Conservation (phyloP, 2,797 vertebrate genomes). For the Betta splendens region DNA sequence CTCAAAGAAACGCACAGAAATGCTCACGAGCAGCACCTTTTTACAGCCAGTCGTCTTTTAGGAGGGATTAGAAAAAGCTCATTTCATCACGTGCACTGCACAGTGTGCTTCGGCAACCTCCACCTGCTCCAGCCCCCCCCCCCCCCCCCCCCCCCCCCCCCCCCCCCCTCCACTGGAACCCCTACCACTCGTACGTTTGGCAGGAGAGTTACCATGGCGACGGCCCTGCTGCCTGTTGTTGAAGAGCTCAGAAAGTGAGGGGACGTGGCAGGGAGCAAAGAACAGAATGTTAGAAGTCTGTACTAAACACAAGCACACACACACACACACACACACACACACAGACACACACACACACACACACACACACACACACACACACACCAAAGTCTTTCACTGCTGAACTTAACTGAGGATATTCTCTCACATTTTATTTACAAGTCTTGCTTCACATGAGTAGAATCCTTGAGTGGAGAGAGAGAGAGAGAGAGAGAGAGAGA, state of each 20-base stretch:
- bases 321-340: background rate
- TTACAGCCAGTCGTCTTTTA: no score
- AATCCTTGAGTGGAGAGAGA: constrained; percentile 6
- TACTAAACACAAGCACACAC: constrained; percentile 21
- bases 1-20: constrained; percentile 27
- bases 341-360: constrained; percentile 2
- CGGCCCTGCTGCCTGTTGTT: constrained; percentile 21
- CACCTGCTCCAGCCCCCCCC: background rate
- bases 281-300: constrained; percentile 53
- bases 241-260: constrained; percentile 39
- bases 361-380: background rate
- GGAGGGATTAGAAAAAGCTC: constrained; percentile 2
- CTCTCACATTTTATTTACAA: constrained; percentile 17
- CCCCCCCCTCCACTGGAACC: background rate
- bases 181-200: constrained; percentile 33
- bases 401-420: constrained; percentile 11
- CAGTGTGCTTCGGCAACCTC: no score
- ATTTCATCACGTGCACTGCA: background rate
- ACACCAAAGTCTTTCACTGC: constrained; percentile 13
- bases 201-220: constrained; percentile 58
- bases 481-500: background rate
- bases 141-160: background rate
- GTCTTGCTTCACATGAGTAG: constrained; percentile 1
- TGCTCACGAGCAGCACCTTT: background rate
- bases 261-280: constrained; percentile 45